A percentile compares a stretch with the other conserved stretches of the same genome.
phyloP scores from a whole-genome alignment of 2,113 vertebrate species.

The Erpornis zantholeuca region DNA sequence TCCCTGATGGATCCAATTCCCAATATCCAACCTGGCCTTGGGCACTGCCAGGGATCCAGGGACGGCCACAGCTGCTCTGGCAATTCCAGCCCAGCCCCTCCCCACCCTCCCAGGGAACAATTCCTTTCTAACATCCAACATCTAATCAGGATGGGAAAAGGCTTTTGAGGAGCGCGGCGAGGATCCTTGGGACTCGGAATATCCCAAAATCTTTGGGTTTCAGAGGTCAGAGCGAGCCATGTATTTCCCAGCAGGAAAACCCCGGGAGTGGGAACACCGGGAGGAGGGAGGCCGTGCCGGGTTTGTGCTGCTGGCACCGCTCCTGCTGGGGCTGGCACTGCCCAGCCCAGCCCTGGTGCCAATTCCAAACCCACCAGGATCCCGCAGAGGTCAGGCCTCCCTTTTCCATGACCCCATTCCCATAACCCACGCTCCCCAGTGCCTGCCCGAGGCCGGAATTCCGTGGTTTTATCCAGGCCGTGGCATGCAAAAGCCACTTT shows the following conservation, averaged over 20 bases:
- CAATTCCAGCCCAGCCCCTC: background rate
- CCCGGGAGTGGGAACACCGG: background rate
- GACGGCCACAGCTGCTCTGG: background rate
- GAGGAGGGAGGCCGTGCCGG: background rate
- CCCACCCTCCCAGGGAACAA: background rate
- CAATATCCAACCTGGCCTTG: background rate
- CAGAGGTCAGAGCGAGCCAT: background rate
- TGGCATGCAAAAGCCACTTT: rapidly evolving
- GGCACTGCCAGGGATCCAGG: background rate
- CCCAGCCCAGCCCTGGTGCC: background rate
- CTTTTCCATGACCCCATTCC: background rate
- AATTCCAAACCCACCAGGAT: background rate
- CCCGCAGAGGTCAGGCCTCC: background rate
- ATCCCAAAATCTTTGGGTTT: background rate
- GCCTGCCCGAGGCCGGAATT: background rate
- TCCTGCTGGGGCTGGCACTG: background rate
- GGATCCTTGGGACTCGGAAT: background rate
- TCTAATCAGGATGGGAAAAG: rapidly evolving
- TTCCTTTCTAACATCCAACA: background rate
- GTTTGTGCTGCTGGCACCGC: background rate
- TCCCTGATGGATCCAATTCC: background rate
- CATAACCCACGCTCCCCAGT: background rate
- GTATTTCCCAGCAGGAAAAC: background rate
- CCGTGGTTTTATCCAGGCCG: background rate
- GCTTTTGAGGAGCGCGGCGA: background rate